A percentile compares a stretch with the other conserved stretches of the same genome.
These are phyloP conservation scores for Cydia strobilella DNA, from an alignment of 1,140 invertebrate species.

Conservation along the genomic window DNA sequence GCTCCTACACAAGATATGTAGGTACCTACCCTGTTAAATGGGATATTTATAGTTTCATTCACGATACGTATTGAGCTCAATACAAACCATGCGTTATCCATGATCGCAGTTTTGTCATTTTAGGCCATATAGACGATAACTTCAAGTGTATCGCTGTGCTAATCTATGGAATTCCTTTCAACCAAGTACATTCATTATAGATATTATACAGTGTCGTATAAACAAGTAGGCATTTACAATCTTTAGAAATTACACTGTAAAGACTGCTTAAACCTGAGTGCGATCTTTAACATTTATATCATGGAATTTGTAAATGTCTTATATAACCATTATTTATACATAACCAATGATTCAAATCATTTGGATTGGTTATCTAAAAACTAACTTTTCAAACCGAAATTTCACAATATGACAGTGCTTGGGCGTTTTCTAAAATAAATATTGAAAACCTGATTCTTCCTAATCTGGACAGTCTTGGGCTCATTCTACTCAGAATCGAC, in stretches of 20 bases:
- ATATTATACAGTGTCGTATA: background rate
- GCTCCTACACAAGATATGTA: slow-evolving; percentile 11
- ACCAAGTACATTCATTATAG: background rate
- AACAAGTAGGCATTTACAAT: background rate
- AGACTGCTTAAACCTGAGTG: background rate
- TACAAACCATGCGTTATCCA: background rate
- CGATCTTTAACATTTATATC: background rate
- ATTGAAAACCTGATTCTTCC: too few relatives aligned
- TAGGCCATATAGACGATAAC: background rate
- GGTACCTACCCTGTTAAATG: background rate
- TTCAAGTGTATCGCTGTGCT: background rate
- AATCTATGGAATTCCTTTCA: slow-evolving; percentile 2
- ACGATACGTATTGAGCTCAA: slow-evolving; percentile 1
- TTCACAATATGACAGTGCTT: too few relatives aligned
- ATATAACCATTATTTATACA: background rate
- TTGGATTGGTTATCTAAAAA: too few relatives aligned
- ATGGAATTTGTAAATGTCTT: background rate
- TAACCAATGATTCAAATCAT: background rate
- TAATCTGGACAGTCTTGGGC: too few relatives aligned
- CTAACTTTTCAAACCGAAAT: too few relatives aligned
- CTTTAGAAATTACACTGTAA: background rate
- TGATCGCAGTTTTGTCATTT: slow-evolving; percentile 14
- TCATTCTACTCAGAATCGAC: too few relatives aligned
- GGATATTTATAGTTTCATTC: slow-evolving; percentile 14
- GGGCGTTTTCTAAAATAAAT: too few relatives aligned